Evolutionary conservation across 2,797 vertebrate species (phyloP), one percentile per base, ranked within the genome.

Genomic region (Peromyscus attwateri): DNA sequence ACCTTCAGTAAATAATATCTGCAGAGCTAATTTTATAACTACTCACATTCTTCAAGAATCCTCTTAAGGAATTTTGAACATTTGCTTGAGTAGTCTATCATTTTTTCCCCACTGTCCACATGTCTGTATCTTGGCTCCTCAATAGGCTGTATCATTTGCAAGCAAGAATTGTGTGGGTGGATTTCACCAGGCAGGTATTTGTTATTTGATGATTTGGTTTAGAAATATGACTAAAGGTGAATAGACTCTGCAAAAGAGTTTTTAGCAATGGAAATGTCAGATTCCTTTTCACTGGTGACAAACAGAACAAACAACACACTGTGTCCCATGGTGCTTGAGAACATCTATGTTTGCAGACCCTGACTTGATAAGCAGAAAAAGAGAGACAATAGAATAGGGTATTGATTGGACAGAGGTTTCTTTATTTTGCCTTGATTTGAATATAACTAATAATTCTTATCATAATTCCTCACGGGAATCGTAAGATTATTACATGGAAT

Each of bases 181-280:
- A 64, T 84, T 85, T 92, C 3, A 55, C 52, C 95, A 80, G 88
- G 79, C 21, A 75, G 64, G 43, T 46, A 71, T 77, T 93, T 73
- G 27, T 89, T 95, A 96, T 84, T 70, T 96, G 94, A 75, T 83
- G 73, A 96, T 95, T 94, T 96, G 40, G 8, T 87, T 97, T 40
- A 79, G 87, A 95, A 93, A 83, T 52, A 77, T 64, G 43, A 95
- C 79, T 90, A 17, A 95, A 37, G 90, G 68, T 89, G 94, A 93
- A 93, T 84, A 94, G 23, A 93, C 80, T 82, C 89, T 81, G 75
- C 17, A 49, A 90, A 52, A 49, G 49, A 91, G 46, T 82, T 94
- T 88, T 92, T 97, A 94, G 66, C 89, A 88, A 93, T 55, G 80
- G 92, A 97, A 96, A 96, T 73, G 64, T 94, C 93, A 97, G 84